Base-by-base conservation (phyloP, 1,140 invertebrate species). In the Delia radicum region DNA sequence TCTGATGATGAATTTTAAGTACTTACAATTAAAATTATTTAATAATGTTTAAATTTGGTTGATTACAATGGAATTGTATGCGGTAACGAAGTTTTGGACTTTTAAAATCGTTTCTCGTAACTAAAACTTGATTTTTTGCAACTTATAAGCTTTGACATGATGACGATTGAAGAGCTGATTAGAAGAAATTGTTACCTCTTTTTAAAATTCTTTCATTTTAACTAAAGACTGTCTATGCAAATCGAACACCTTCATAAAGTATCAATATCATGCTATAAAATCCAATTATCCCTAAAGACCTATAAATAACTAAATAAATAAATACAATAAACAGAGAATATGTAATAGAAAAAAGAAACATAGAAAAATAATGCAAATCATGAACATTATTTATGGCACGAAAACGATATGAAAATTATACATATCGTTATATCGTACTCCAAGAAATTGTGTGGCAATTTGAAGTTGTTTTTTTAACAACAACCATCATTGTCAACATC, bases 211-310 rank as follows among this genome's bases (percentile, higher is more conserved):
- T n/a, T n/a, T 21, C 5, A 21, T 21, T 21, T 6, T 5, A 48
- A 48, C 8, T 8, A 55, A 55, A 55, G 48, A 21, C 18, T n/a
- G 46, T 21, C 8, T 21, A 55, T 21, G 48, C 48, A 21, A 8
- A 55, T 21, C n/a, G n/a, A 55, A 21, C 18, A 55, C n/a, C 24
- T 24, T 55, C 48, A 21, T 55, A 6, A 55, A 55, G 48, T 18
- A 55, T 55, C 18, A 55, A 55, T 55, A 55, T 55, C 48, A 55
- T 55, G 24, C n/a, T n/a, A 55, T 55, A 55, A 55, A 55, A 55
- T 55, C 48, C 48, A 55, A 55, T 55, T 55, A 55, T 55, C 48
- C 48, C 48, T 21, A 55, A 55, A 55, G 48, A 55, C 48, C 48
- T 18, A 55, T 55, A 55, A 55, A 55, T 55, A 55, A 21, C 18